A percentile compares a stretch with the other conserved stretches of the same genome.
Conservation (phyloP, 2,888 invertebrate genomes). For the Neoascia interrupta region DNA sequence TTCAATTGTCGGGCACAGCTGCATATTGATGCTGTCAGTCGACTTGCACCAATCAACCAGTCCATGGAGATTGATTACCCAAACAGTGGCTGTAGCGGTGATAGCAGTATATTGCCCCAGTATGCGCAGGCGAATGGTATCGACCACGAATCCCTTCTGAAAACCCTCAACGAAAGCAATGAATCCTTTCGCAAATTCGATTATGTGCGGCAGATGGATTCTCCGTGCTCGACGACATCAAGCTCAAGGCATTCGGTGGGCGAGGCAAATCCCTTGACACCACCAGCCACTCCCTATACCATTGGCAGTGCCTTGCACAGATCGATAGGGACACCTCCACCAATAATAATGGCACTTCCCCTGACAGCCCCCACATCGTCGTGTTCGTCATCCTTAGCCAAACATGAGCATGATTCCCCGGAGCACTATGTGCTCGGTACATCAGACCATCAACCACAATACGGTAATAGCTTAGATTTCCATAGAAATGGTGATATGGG, state of each 20-base stretch:
- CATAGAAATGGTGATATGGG: constrained; percentile 51
- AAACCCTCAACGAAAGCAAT: constrained; percentile 72
- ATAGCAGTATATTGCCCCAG: constrained; percentile 35
- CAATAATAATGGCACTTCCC: constrained; percentile 35
- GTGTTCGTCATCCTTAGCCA: constrained; percentile 56
- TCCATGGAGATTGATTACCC: constrained; percentile 56
- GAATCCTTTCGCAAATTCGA: constrained; percentile 71
- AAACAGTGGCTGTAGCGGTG: constrained; percentile 28
- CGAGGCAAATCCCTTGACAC: constrained; percentile 75
- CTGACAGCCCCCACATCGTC: constrained; percentile 45
- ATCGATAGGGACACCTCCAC: constrained; percentile 57
- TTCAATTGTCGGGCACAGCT: constrained; percentile 44
- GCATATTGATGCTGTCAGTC: constrained; percentile 27
- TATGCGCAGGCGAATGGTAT: constrained; percentile 42
- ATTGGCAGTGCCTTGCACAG: constrained; percentile 40
- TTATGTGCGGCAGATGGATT: constrained; percentile 74
- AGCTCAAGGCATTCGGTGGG: constrained; percentile 76
- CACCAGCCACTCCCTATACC: constrained; percentile 77
- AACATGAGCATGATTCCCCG: constrained; percentile 55
- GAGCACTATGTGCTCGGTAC: constrained; percentile 53
- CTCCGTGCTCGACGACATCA: constrained; percentile 76
- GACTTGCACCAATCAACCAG: constrained; percentile 34
- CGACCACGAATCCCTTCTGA: constrained; percentile 75
- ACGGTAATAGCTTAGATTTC: constrained; percentile 56
- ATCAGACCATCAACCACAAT: constrained; percentile 53